These are phyloP conservation scores for Epistrophella euchroma DNA, from an alignment of 2,888 invertebrate species.

Conservation along the genomic window DNA sequence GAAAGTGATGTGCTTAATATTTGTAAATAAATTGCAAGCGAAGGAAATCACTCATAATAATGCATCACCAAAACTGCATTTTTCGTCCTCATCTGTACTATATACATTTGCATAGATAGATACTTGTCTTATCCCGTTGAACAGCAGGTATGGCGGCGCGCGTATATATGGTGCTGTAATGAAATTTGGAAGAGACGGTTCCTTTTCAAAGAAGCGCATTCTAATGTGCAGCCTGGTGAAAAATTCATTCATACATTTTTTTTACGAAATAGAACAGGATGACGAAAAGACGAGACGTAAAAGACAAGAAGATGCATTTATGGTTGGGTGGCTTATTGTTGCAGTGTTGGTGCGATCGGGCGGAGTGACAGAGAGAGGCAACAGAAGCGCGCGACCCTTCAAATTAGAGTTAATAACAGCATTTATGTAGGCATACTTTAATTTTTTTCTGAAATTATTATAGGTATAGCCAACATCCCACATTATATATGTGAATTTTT, in stretches of 20 bases:
- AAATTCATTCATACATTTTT: slow-evolving; percentile 10
- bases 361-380: neutral
- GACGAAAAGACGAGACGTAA: neutral
- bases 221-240: neutral
- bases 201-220: neutral
- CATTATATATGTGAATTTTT: neutral
- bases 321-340: neutral
- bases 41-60: slow-evolving; percentile 8
- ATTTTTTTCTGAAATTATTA: neutral
- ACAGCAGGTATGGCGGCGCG: neutral
- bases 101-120: too few species aligned
- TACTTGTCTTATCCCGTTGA: neutral
- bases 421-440: neutral
- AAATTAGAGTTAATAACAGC: neutral
- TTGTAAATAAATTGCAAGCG: neutral
- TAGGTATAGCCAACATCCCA: neutral
- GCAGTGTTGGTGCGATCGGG: neutral
- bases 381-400: neutral
- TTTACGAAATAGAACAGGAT: neutral
- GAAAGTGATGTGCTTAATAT: neutral
- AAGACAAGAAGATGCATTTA: neutral
- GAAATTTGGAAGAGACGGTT: neutral
- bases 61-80: neutral
- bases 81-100: too few species aligned
- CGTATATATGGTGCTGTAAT: neutral